Evolutionary conservation across 64 coral and sea anemone genomes (phyloP), one percentile per base, ranked within the genome.

Genomic region (Pocillopora damicornis): DNA sequence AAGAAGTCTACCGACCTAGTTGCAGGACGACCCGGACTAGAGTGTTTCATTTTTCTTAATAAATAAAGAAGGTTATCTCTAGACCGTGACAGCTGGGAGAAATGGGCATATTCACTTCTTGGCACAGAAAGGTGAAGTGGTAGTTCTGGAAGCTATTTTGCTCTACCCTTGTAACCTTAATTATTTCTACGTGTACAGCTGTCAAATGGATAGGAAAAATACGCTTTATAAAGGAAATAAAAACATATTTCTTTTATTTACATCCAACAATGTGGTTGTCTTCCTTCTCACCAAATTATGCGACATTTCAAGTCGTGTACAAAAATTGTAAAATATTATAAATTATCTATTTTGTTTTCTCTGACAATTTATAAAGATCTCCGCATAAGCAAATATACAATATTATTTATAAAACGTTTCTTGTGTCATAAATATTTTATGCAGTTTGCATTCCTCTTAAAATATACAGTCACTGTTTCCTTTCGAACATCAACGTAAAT

Each of bases 311-410:
- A 66, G 81, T 65, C 81, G 81, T 66, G 64, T 85, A 85, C 64
- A 85, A 85, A 83, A 85, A 72, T 85, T 63, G 66, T 45, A 85
- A 85, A 85, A 85, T 85, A 85, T 85, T 73, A 85, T 85, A 85
- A 85, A 85, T 85, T 85, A 85, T 85, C 81, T 85, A 85, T 85
- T 85, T 71, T 1, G 67, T 71, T 83, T 67, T 85, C 81, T 85
- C 72, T 85, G 63, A 85, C 81, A 85, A 72, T 85, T 85, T 67
- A 85, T 85, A 85, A 68, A 85, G 81, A 85, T 85, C 81, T 85
- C 81, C 81, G 81, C 81, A 85, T 85, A 85, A 85, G 81, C 81
- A 85, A 85, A 85, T 85, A 73, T 85, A 85, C 81, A 85, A 85
- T 85, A 85, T 56, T 85, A 85, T 85, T 85, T 85, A 85, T 85